These are phyloP conservation scores for Lasioglossum pauxillum DNA, from an alignment of 2,888 invertebrate species.

Conservation along the genomic window DNA sequence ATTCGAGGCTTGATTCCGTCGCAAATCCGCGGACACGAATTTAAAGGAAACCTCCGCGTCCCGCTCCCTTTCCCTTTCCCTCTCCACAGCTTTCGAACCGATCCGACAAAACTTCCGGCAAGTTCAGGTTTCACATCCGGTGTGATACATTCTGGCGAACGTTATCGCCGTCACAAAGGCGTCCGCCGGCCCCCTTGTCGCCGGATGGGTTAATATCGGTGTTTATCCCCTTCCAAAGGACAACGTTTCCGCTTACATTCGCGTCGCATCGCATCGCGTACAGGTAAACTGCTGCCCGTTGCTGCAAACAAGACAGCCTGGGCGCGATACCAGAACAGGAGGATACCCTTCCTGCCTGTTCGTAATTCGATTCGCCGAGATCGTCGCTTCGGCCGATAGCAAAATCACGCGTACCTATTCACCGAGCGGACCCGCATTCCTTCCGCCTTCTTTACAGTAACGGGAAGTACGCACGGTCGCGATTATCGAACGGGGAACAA, in stretches of 20 bases:
- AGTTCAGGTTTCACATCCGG: not conserved
- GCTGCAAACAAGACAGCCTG: not conserved
- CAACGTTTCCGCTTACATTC: slow-evolving; percentile 45
- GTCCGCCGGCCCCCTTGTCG: not conserved
- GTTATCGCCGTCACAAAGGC: not conserved
- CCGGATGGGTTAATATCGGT: slow-evolving; percentile 52
- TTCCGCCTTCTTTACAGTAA: not conserved
- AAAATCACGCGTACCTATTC: not conserved
- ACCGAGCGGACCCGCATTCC: not conserved
- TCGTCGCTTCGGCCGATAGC: not conserved
- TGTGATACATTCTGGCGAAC: not conserved
- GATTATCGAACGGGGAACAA: not conserved
- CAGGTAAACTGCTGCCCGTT: not conserved
- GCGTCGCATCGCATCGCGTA: not conserved
- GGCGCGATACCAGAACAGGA: not conserved
- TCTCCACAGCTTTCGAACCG: not conserved
- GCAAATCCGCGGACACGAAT: not conserved
- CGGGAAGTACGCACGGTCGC: not conserved
- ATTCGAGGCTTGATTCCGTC: not conserved
- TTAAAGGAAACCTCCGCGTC: not conserved
- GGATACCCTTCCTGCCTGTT: not conserved
- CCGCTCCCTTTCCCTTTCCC: not conserved
- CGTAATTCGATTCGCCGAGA: too few relatives aligned
- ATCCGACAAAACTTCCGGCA: not conserved
- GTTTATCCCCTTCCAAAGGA: slow-evolving; percentile 56